Percentiles rank a stretch among this genome's conserved stretches.
Conservation (phyloP, 1,140 invertebrate species). For the Chelonus insularis region DNA sequence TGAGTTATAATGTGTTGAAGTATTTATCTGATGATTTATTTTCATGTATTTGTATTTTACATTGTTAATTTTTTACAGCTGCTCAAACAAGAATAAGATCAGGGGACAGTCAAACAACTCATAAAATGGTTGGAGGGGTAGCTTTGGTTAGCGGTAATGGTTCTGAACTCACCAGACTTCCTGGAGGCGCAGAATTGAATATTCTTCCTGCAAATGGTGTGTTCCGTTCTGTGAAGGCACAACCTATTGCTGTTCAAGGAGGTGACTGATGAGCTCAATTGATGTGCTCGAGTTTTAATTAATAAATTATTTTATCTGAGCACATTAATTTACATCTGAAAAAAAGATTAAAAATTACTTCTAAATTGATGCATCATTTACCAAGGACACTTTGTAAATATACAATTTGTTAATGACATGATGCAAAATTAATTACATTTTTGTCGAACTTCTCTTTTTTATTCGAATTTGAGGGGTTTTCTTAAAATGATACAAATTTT, state of each 20-base stretch:
- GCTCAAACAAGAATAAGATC: constrained; percentile 55
- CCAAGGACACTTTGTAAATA: too few species aligned
- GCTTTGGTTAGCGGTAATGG: constrained; percentile 54
- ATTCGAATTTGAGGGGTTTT: too few species aligned
- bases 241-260: constrained; percentile 49
- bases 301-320: not conserved
- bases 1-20: too few species aligned
- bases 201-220: constrained; percentile 58
- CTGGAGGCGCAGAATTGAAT: constrained; percentile 57
- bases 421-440: too few species aligned
- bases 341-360: too few species aligned
- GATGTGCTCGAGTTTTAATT: too few species aligned
- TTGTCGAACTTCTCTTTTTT: too few species aligned
- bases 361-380: too few species aligned
- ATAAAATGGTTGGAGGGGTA: constrained; percentile 58
- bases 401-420: too few species aligned
- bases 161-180: constrained; percentile 53
- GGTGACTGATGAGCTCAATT: constrained; percentile 37
- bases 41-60: too few species aligned
- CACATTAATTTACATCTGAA: constrained; percentile 7
- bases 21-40: not conserved
- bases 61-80: constrained; percentile 37
- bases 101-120: constrained; percentile 50
- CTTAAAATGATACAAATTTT: too few species aligned
- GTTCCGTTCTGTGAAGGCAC: constrained; percentile 48